These are phyloP conservation scores for Alviniconcha marisindica DNA, from an alignment of 1,140 invertebrate species.

Conservation along the genomic window DNA sequence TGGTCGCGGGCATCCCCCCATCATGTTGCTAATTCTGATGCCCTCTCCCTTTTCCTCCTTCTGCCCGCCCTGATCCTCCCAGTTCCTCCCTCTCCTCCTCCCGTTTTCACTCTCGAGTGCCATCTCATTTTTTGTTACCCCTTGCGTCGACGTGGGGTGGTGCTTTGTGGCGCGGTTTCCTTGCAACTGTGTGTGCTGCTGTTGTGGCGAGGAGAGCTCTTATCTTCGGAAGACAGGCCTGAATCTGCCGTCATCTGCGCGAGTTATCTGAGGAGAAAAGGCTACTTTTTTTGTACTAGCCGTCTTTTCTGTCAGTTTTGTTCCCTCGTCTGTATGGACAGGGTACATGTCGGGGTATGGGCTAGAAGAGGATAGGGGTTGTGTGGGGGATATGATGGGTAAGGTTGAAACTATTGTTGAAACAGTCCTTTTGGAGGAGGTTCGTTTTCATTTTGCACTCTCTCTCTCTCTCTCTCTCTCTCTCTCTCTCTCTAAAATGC, in stretches of 20 bases:
- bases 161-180: too few species aligned
- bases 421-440: too few species aligned
- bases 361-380: too few species aligned
- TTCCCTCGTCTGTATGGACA: neutral
- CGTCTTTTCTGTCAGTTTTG: neutral
- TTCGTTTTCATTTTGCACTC: neutral
- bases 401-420: too few species aligned
- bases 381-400: too few species aligned
- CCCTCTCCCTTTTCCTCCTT: slow-evolving; percentile 24
- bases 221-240: neutral
- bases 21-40: slow-evolving; percentile 26
- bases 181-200: neutral
- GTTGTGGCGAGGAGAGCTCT: neutral
- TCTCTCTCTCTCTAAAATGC: neutral
- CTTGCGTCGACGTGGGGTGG: too few species aligned
- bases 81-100: slow-evolving; percentile 11
- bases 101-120: slow-evolving; percentile 25
- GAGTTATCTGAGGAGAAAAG: neutral
- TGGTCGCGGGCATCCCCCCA: neutral
- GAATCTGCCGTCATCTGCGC: neutral
- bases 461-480: neutral
- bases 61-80: slow-evolving; percentile 25
- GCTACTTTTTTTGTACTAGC: neutral
- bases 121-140: neutral
- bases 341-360: too few species aligned